Conservation (phyloP, 2,888 invertebrate genomes). For the Macaria notata region DNA sequence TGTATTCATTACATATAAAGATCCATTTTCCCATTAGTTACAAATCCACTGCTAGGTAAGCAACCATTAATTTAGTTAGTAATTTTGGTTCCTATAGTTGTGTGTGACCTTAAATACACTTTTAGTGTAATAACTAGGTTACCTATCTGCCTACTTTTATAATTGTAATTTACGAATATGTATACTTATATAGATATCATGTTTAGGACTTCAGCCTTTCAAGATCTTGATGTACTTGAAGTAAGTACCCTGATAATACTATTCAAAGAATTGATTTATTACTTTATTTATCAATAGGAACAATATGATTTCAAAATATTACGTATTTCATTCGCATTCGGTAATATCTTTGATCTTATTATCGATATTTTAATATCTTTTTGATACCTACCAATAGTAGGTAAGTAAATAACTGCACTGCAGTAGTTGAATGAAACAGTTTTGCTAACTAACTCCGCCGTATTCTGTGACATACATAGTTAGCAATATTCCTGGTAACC, state of each 20-base stretch:
- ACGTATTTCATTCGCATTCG: slow-evolving; percentile 3
- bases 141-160: too few species aligned
- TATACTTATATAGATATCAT: too few species aligned
- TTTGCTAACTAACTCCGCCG: not conserved
- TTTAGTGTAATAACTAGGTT: too few species aligned
- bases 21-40: too few species aligned
- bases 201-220: not conserved
- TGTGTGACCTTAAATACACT: too few species aligned
- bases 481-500: slow-evolving; percentile 10
- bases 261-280: slow-evolving; percentile 19
- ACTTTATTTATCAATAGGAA: slow-evolving; percentile 13
- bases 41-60: too few species aligned
- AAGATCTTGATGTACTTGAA: not conserved
- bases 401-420: slow-evolving; percentile 16
- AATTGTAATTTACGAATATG: too few species aligned
- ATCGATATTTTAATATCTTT: slow-evolving; percentile 10
- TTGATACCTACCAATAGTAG: too few species aligned
- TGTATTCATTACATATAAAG: too few species aligned
- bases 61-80: too few species aligned
- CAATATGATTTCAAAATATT: slow-evolving; percentile 3
- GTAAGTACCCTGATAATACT: slow-evolving; percentile 9
- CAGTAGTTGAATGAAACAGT: slow-evolving; percentile 10
- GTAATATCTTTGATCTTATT: slow-evolving; percentile 20
- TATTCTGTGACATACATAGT: slow-evolving; percentile 13
- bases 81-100: too few species aligned